These are phyloP conservation scores for Centrocercus urophasianus DNA, from an alignment of 2,113 vertebrate species.

Conservation along the genomic window DNA sequence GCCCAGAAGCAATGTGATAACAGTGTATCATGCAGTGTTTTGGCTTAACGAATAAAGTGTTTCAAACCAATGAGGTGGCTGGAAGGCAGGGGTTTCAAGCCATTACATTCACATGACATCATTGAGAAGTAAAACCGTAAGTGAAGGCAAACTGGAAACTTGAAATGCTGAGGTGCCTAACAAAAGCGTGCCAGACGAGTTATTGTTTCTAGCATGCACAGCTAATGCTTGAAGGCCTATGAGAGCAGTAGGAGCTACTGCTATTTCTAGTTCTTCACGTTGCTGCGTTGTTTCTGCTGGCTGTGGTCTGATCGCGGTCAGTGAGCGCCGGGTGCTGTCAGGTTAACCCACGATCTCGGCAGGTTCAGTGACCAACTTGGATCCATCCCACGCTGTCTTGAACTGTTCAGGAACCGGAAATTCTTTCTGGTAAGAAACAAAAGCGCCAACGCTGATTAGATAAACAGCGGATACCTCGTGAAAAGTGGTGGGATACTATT, in stretches of 20 bases:
- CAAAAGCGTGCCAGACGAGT: constrained; percentile 48
- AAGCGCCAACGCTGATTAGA: constrained; percentile 56
- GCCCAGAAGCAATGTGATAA: constrained; percentile 57
- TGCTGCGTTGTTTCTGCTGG: constrained; percentile 36
- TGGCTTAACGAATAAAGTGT: constrained; percentile 24
- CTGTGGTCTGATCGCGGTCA: background rate
- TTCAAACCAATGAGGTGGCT: constrained; percentile 19
- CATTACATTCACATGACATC: constrained; percentile 44
- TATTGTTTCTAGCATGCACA: constrained; percentile 42
- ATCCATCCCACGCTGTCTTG: constrained; percentile 95
- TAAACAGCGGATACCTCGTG: constrained; percentile 37
- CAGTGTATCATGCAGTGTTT: constrained; percentile 53
- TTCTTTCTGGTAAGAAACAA: constrained; percentile 88
- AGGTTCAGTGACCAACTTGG: constrained; percentile 93
- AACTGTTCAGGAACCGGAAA: constrained; percentile 98
- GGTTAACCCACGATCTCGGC: constrained; percentile 93
- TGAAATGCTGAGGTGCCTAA: constrained; percentile 47
- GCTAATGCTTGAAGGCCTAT: constrained; percentile 48
- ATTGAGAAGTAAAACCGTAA: constrained; percentile 53
- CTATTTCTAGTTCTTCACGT: constrained; percentile 61
- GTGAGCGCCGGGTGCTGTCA: background rate
- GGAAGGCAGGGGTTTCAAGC: background rate
- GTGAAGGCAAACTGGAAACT: constrained; percentile 49
- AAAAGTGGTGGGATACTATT: constrained; percentile 44
- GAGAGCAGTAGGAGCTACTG: constrained; percentile 40